phyloP scores from a whole-genome alignment of 2,113 vertebrate genomes.

The Pseudopodoces humilis region DNA sequence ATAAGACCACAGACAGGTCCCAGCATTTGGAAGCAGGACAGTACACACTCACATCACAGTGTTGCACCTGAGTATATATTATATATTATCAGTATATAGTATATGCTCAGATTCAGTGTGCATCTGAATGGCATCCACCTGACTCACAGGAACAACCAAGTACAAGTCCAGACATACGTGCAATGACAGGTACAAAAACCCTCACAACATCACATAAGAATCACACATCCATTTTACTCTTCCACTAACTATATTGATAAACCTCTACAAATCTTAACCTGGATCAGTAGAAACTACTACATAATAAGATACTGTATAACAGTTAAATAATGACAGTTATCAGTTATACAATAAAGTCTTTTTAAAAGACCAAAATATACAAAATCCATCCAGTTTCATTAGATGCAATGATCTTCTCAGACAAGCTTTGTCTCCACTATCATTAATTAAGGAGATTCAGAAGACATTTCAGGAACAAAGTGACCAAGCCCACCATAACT shows the following conservation, averaged over 20 bases:
- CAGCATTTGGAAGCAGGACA: not conserved
- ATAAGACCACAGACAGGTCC: accelerated
- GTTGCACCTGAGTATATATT: not conserved
- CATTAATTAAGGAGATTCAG: not conserved
- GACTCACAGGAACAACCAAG: not conserved
- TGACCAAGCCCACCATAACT: not conserved
- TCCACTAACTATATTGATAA: not conserved
- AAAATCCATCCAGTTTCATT: not conserved
- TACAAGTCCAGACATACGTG: not conserved
- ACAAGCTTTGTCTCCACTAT: not conserved
- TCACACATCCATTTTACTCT: not conserved
- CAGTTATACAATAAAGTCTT: not conserved
- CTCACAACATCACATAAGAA: not conserved
- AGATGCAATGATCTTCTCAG: not conserved
- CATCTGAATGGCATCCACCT: not conserved
- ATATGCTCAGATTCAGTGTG: not conserved
- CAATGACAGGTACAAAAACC: not conserved
- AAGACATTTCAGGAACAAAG: not conserved
- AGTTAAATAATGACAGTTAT: not conserved
- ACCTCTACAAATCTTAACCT: not conserved
- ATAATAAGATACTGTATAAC: not conserved
- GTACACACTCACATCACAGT: not conserved
- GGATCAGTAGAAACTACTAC: not conserved
- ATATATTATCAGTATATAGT: too few relatives aligned
- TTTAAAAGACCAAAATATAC: not conserved